These are phyloP conservation scores for Pangasianodon gigas DNA, from an alignment of 2,113 vertebrate genomes.

Conservation along the genomic window DNA sequence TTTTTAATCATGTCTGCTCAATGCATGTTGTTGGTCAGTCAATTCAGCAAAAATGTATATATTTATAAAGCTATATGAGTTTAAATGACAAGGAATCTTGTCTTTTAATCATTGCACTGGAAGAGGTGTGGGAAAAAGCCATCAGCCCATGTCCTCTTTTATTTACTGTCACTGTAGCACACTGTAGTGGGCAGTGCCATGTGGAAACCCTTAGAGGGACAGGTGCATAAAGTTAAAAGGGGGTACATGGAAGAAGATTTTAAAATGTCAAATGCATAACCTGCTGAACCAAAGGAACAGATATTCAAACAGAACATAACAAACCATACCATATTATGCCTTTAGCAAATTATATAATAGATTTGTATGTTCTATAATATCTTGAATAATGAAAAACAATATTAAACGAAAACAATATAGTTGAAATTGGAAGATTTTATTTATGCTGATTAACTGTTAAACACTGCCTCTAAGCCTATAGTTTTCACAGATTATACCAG, in stretches of 20 bases:
- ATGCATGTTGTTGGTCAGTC: background rate
- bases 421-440: too few relatives aligned
- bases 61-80: background rate
- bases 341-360: background rate
- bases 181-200: background rate
- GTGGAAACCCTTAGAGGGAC: background rate
- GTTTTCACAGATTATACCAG: too few relatives aligned
- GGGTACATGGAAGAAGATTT: background rate
- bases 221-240: background rate
- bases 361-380: background rate
- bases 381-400: too few relatives aligned
- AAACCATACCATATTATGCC: background rate
- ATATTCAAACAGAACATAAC: background rate
- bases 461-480: too few relatives aligned
- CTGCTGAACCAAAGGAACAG: background rate
- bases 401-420: too few relatives aligned
- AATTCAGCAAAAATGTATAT: background rate
- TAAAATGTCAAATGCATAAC: background rate
- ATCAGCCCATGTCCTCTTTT: background rate
- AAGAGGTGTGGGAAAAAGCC: background rate
- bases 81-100: background rate
- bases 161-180: background rate
- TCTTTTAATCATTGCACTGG: background rate
- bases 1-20: background rate
- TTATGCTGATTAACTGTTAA: too few relatives aligned